Percentiles rank a stretch among this genome's conserved stretches.
Conservation (phyloP, 2,113 vertebrate species). For the Elachura formosa region DNA sequence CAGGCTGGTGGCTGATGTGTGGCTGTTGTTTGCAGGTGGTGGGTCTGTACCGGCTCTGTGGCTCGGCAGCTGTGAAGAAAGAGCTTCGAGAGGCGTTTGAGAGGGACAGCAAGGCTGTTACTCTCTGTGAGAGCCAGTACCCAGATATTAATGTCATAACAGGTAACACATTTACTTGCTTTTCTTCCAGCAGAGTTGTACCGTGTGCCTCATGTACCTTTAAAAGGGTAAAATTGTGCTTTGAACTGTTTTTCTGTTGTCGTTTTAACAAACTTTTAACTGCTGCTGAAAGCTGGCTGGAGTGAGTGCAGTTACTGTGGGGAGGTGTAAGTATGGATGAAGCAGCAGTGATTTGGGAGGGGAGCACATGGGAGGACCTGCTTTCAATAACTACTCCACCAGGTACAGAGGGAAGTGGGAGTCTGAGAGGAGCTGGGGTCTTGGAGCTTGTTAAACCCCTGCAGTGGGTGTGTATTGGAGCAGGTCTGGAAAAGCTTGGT, state of each 20-base stretch:
- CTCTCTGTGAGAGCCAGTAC: slow-evolving; percentile 88
- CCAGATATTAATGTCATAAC: slow-evolving; percentile 98
- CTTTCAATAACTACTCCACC: neutral
- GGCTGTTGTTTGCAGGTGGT: slow-evolving; percentile 81
- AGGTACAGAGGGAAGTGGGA: neutral
- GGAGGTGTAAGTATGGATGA: no score
- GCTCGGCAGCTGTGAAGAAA: slow-evolving; percentile 95
- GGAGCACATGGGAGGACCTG: neutral
- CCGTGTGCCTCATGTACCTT: fast-evolving
- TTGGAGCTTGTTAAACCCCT: neutral
- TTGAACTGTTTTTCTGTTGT: neutral
- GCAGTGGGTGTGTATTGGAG: neutral
- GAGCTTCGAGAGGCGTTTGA: slow-evolving; percentile 96
- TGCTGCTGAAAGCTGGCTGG: neutral
- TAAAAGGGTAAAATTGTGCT: neutral
- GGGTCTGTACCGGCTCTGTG: slow-evolving; percentile 94
- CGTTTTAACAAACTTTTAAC: neutral
- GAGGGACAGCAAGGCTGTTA: slow-evolving; percentile 84
- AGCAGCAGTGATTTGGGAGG: neutral
- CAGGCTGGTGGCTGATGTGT: neutral
- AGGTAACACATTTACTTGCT: slow-evolving; percentile 76
- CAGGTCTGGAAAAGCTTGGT: neutral
- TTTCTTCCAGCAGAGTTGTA: neutral
- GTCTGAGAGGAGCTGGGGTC: neutral
- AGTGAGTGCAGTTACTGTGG: no score